Evolutionary conservation across 2,888 invertebrate genomes (phyloP).

Genomic region (Lymantria monacha): DNA sequence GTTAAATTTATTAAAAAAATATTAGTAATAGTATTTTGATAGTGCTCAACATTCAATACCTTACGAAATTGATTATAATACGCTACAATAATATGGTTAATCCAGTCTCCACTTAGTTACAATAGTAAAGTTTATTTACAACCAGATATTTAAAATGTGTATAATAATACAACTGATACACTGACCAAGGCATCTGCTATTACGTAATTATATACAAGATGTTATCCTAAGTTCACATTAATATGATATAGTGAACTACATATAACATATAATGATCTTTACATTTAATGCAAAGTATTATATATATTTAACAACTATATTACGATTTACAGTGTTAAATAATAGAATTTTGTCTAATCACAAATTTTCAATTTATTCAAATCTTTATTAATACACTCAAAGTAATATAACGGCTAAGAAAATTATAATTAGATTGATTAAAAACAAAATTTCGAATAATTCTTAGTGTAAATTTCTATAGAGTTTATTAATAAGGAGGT

Average conservation of each 20-base stretch:
- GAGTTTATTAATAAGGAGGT: not conserved
- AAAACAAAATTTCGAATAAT: not conserved
- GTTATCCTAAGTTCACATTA: slow-evolving; percentile 1
- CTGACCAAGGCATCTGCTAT: not conserved
- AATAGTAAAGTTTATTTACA: not conserved
- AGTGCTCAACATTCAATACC: too few relatives aligned
- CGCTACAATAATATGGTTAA: too few relatives aligned
- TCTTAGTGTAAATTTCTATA: not conserved
- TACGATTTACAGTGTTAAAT: slow-evolving; percentile 12
- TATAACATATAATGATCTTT: slow-evolving; percentile 5
- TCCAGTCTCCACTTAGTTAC: not conserved
- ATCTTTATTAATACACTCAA: not conserved
- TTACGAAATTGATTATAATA: too few relatives aligned
- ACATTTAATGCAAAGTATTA: slow-evolving; percentile 13
- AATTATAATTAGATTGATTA: not conserved
- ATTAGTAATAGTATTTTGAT: too few relatives aligned
- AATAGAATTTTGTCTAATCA: slow-evolving; percentile 7
- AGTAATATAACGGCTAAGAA: not conserved
- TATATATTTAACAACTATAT: slow-evolving; percentile 5
- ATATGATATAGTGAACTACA: slow-evolving; percentile 3
- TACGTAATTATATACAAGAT: slow-evolving; percentile 10
- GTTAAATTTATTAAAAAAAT: too few relatives aligned
- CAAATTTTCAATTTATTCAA: slow-evolving; percentile 5
- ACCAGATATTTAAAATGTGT: not conserved
- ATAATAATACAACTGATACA: not conserved